Evolutionary conservation across 2,113 vertebrate species (phyloP).

Genomic region (Ondatra zibethicus): DNA sequence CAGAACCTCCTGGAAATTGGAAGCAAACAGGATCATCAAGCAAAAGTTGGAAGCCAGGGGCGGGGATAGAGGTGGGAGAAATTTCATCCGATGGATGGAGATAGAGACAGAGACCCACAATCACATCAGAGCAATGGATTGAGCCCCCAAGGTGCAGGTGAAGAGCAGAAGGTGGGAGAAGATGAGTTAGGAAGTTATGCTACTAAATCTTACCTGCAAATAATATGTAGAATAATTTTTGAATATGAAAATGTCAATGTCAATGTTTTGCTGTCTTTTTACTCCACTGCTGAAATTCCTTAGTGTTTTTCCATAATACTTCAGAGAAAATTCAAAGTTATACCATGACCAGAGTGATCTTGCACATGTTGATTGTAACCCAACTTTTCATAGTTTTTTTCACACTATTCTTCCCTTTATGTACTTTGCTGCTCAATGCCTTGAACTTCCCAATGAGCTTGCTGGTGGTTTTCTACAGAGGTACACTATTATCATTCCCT

Average conservation of each 20-base stretch:
- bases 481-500: background rate
- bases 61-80: too few species aligned
- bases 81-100: too few species aligned
- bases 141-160: too few species aligned
- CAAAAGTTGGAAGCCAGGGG: too few species aligned
- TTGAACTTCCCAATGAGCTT: background rate
- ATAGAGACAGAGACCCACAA: too few species aligned
- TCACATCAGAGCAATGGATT: too few species aligned
- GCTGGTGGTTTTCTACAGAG: background rate
- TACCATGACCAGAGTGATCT: background rate
- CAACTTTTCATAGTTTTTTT: background rate
- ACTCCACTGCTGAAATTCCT: background rate
- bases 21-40: too few species aligned
- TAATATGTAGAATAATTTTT: background rate
- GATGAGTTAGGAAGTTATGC: too few species aligned
- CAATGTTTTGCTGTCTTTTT: background rate
- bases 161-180: too few species aligned
- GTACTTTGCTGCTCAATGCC: background rate
- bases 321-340: background rate
- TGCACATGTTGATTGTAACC: background rate
- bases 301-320: background rate
- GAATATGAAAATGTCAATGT: background rate
- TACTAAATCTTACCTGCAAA: background rate
- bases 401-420: background rate
- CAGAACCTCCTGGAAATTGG: too few species aligned